Evolutionary conservation across 2,797 vertebrate genomes (phyloP), one percentile per base, ranked within the genome.

Genomic region (Propithecus deckenii): DNA sequence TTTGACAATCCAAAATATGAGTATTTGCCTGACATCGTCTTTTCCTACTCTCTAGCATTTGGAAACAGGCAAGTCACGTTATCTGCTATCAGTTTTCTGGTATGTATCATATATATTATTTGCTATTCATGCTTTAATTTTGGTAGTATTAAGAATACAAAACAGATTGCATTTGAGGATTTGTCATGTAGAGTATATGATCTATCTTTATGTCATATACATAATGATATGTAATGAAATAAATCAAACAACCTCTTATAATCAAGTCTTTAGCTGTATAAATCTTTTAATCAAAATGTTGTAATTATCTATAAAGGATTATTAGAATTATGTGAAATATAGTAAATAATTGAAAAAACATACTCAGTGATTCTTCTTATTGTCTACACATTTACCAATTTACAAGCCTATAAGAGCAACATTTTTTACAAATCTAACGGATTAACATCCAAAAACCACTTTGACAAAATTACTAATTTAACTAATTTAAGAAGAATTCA

Each of bases 81-180:
- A 69, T 98, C 98, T 97, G 97, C 98, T 78, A 96, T 99, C 94
- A 98, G 94, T 95, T 99, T 99, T 97, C 97, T 99, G 99, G 99
- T 99, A 99, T 0, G 99, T 99, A 98, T 95, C 13, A 67, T 75
- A 61, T 23, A 41, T 22, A 74, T 57, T 79, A 7, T 41, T 96
- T 83, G 0, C 7, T 78, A 18, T 46, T 76, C 28, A 76, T 78
- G 12, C 5, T 91, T 9, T 69, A 91, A 78, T 63, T 95, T 15
- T 52, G 15, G 0, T 55, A 12, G 50, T 71, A 38, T 67, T 93
- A 83, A 92, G 15, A 86, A 59, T 35, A 32, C 2, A 86, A 87
- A 83, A 61, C 9, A 80, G 2, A 79, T 48, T 41, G 5, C 25
- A 46, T 28, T 43, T 83, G 23, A 95, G 4, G 1, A 86, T 85